Conservation (phyloP, 2,797 vertebrate genomes). For the Austrolebias charrua region DNA sequence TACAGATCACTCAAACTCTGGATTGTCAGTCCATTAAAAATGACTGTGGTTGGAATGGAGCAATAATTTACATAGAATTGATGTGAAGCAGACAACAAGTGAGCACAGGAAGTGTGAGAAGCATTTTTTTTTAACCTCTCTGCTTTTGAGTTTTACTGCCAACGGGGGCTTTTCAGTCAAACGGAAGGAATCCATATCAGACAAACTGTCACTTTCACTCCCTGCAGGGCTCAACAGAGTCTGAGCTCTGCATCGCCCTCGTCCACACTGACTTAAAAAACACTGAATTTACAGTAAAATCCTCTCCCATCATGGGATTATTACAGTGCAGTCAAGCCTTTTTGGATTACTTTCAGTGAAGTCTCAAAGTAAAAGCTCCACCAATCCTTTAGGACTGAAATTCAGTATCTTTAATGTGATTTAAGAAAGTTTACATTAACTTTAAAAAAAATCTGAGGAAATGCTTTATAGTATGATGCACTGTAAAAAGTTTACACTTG, state of each 20-base stretch:
- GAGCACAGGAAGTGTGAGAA: background rate
- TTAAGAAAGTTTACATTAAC: background rate
- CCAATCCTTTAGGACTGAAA: background rate
- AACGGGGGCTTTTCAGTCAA: slow-evolving; percentile 35
- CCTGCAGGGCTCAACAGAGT: slow-evolving; percentile 32
- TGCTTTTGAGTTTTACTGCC: slow-evolving; percentile 17
- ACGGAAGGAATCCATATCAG: slow-evolving; percentile 54
- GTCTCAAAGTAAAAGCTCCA: background rate
- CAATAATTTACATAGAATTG: background rate
- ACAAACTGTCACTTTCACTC: slow-evolving; percentile 35
- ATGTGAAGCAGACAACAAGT: background rate
- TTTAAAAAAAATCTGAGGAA: background rate
- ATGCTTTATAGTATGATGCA: background rate
- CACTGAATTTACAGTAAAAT: background rate
- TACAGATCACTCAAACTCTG: no score
- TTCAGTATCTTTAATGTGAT: background rate
- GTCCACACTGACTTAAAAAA: background rate
- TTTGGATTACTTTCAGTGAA: background rate
- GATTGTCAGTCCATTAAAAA: background rate
- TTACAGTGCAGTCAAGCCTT: background rate
- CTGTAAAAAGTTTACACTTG: background rate
- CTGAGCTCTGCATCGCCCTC: slow-evolving; percentile 23
- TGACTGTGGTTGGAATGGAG: background rate
- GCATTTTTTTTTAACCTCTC: slow-evolving; percentile 8
- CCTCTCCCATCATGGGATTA: background rate